Evolutionary conservation across 2,888 invertebrate species (phyloP).

Genomic region (Eupithecia subumbrata): DNA sequence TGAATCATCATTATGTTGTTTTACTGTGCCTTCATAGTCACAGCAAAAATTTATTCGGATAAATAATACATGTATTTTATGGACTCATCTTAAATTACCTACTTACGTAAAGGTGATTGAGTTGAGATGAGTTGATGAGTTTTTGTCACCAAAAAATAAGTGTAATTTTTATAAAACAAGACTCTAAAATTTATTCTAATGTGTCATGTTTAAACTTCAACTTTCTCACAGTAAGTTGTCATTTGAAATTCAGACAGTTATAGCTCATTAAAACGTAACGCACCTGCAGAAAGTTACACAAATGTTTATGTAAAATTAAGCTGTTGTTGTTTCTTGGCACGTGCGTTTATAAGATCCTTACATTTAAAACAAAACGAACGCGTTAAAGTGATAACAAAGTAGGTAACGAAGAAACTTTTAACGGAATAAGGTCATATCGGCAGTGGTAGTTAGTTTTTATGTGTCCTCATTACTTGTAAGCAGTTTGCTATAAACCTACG

Average conservation of each 20-base stretch:
- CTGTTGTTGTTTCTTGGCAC: background rate
- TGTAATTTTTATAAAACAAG: background rate
- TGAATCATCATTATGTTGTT: too few relatives aligned
- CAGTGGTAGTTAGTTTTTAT: background rate
- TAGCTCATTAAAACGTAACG: slow-evolving; percentile 38
- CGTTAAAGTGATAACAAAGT: background rate
- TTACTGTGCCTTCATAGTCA: too few relatives aligned
- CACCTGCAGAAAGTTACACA: slow-evolving; percentile 41
- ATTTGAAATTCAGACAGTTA: slow-evolving; percentile 42
- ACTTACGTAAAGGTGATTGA: too few relatives aligned
- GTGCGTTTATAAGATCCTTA: background rate
- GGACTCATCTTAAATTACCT: too few relatives aligned
- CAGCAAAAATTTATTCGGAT: too few relatives aligned
- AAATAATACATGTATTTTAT: too few relatives aligned
- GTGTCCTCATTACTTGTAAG: too few relatives aligned
- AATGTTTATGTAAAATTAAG: slow-evolving; percentile 41
- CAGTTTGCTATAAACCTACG: too few relatives aligned
- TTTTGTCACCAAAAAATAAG: background rate
- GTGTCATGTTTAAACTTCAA: slow-evolving; percentile 14
- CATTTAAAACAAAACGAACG: background rate
- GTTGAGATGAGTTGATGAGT: background rate
- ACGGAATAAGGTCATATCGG: background rate
- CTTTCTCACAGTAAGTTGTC: slow-evolving; percentile 28
- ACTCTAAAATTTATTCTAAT: background rate
- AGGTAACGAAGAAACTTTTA: background rate